Base-by-base conservation (phyloP, 1,140 invertebrate genomes). In the Drosophila cardini region DNA sequence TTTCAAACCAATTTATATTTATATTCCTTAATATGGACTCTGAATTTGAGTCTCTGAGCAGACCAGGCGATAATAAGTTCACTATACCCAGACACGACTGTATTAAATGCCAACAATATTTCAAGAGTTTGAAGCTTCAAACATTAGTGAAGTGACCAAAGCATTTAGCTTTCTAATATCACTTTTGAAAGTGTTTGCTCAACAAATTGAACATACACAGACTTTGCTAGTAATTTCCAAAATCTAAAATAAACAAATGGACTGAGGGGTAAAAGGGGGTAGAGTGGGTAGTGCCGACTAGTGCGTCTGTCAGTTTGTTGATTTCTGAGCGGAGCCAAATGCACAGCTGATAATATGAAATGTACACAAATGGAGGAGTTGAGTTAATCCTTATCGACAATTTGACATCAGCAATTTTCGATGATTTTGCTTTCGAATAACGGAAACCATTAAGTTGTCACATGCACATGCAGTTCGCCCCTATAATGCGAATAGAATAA, bases 341-440 rank as follows among this genome's bases (percentile, higher is more conserved):
- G 83, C 71, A 72, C 68, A 79, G 75, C 74, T 82, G 81, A 83
- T 89, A 86, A 86, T 87, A 87, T 87, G 63, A 83, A 79, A 83
- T 80, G 83, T 79, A 87, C 83, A 86, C 83, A 87, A 79, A 87
- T 76, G 79, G 79, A 87, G 72, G 79, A 86, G 79, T 86, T 86
- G 79, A 86, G 79, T 86, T 86, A 86, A 86, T 86, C 79, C 83
- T 87, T 87, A 86, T 86, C 83, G 83, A 86, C 83, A 86, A 83
- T 86, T 86, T 87, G 83, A 83, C 83, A 86, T 86, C 72, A 83
- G 83, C 83, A 87, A 86, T 86, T 83, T 86, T 87, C 80, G 80
- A 78, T 83, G 83, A 79, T 86, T 77, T 86, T 86, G 83, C 83
- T 86, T 86, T 87, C 83, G 67, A 72, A 87, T 79, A 87, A 76